Conservation (phyloP, 2,113 vertebrate genomes). For the Baryphthengus martii region DNA sequence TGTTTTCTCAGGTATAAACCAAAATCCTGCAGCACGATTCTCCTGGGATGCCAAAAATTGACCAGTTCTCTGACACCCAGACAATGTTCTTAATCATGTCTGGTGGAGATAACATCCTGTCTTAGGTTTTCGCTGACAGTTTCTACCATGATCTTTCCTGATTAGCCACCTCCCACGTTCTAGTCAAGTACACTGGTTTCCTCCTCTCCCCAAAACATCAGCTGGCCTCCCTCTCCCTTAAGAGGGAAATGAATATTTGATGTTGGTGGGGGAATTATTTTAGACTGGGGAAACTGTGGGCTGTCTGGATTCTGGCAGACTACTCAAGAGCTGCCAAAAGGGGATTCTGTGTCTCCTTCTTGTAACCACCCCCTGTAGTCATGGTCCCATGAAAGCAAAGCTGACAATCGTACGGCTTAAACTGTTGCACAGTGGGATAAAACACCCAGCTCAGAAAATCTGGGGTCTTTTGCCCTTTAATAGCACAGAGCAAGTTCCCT, state of each 20-base stretch:
- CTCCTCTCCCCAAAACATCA: background rate
- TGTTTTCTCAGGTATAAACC: background rate
- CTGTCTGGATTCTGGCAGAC: background rate
- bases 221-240: background rate
- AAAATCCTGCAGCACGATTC: background rate
- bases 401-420: background rate
- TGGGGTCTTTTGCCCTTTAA: background rate
- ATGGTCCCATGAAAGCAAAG: background rate
- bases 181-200: background rate
- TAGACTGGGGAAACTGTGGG: background rate
- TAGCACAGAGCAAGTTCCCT: background rate
- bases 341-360: background rate
- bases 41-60: background rate
- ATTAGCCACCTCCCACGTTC: background rate
- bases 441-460: background rate
- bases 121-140: background rate
- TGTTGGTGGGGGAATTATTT: background rate
- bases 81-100: background rate
- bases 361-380: background rate
- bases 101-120: background rate
- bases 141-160: background rate
- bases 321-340: rapidly evolving
- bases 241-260: background rate
- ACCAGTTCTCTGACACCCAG: background rate
- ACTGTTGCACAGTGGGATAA: background rate